Evolutionary conservation across 2,888 invertebrate genomes (phyloP).

Genomic region (Axea sp.): DNA sequence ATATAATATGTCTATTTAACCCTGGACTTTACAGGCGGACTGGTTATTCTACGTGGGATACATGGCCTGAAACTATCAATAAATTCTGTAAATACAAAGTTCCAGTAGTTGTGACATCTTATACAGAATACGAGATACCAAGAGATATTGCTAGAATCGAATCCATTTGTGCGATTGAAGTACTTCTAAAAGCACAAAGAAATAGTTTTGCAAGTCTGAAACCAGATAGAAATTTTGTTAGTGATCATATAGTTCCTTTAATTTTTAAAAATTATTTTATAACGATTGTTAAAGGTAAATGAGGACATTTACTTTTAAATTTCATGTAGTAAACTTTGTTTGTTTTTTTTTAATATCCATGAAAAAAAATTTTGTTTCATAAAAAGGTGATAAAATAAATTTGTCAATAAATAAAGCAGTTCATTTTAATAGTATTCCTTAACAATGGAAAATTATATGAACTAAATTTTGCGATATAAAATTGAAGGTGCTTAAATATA

Average conservation of each 20-base stretch:
- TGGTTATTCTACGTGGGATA: slow-evolving; percentile 83
- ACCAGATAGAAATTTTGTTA: slow-evolving; percentile 87
- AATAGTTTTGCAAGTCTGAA: slow-evolving; percentile 86
- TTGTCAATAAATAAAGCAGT: too few species aligned
- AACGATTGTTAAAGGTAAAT: slow-evolving; percentile 79
- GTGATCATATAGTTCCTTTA: slow-evolving; percentile 85
- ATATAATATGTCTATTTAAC: slow-evolving; percentile 85
- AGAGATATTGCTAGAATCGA: slow-evolving; percentile 83
- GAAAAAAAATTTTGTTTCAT: too few species aligned
- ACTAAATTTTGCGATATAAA: too few species aligned
- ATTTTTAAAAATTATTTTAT: slow-evolving; percentile 87
- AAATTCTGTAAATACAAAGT: slow-evolving; percentile 81
- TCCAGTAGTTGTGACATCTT: slow-evolving; percentile 85
- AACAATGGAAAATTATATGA: too few species aligned
- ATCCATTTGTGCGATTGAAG: slow-evolving; percentile 80
- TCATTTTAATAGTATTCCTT: too few species aligned
- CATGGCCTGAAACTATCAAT: slow-evolving; percentile 84
- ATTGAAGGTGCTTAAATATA: too few species aligned
- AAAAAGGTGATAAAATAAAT: too few species aligned
- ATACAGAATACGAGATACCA: slow-evolving; percentile 84
- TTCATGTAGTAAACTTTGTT: not conserved
- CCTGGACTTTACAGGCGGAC: slow-evolving; percentile 86
- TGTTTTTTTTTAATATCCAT: too few species aligned
- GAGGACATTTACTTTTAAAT: too few species aligned
- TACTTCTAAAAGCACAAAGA: slow-evolving; percentile 81